phyloP scores from a whole-genome alignment of 2,888 invertebrate species.

The Coleophora deauratella region DNA sequence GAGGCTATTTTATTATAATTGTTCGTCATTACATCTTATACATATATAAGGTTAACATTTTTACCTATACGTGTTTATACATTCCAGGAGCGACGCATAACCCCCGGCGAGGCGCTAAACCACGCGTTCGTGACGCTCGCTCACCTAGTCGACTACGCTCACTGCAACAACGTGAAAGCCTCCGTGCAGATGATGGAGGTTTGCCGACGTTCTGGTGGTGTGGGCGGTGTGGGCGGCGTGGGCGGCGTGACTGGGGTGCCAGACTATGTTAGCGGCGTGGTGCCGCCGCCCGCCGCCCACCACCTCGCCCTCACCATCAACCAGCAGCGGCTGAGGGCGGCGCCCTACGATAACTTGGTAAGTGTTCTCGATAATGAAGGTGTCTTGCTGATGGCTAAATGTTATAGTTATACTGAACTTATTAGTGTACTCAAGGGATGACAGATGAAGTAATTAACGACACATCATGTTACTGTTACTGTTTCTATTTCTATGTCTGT shows the following conservation, averaged over 20 bases:
- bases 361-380: conserved; percentile 11
- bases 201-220: conserved; percentile 61
- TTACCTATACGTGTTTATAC: too few species aligned
- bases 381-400: too few species aligned
- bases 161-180: conserved; percentile 97
- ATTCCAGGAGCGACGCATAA: conserved; percentile 89
- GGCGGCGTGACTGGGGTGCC: conserved; percentile 66
- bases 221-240: conserved; percentile 24
- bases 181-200: conserved; percentile 98
- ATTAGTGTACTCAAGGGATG: too few species aligned
- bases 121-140: conserved; percentile 96
- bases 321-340: conserved; percentile 86
- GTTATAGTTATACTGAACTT: too few species aligned
- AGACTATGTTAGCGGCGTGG: conserved; percentile 65
- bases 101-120: conserved; percentile 95
- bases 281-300: conserved; percentile 69
- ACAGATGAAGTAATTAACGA: too few species aligned
- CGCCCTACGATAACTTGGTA: conserved; percentile 86
- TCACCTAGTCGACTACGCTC: conserved; percentile 96
- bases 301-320: conserved; percentile 94
- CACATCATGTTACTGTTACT: too few species aligned
- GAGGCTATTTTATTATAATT: too few species aligned
- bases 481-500: too few species aligned
- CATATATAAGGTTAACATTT: too few species aligned
- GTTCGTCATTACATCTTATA: too few species aligned